A percentile compares a stretch with the other conserved stretches of the same genome.
Conservation (phyloP, 2,888 invertebrate genomes). For the Orthosia cruda region DNA sequence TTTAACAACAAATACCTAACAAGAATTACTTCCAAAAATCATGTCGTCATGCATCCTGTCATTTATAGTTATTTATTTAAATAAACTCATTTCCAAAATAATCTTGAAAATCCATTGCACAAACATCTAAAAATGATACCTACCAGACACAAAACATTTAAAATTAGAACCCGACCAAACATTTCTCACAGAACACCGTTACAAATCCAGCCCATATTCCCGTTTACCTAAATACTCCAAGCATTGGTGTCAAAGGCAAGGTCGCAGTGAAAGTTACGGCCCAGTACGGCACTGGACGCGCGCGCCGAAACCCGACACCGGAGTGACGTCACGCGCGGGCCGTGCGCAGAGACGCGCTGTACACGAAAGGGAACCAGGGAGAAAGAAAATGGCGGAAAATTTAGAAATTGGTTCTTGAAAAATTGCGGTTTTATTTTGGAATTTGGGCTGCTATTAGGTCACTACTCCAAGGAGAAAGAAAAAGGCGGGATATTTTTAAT, state of each 20-base stretch:
- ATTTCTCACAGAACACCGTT: not conserved
- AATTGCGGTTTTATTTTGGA: not conserved
- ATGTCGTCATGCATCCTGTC: not conserved
- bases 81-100: not conserved
- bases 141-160: not conserved
- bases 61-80: too few relatives aligned
- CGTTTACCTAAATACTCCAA: constrained; percentile 57
- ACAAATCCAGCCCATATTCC: constrained; percentile 35
- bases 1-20: not conserved
- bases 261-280: constrained; percentile 83
- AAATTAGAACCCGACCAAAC: not conserved
- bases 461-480: constrained; percentile 24
- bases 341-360: constrained; percentile 86
- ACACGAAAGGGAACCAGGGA: constrained; percentile 70
- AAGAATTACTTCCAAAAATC: not conserved
- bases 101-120: not conserved
- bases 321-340: constrained; percentile 88
- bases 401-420: not conserved
- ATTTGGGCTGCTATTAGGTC: not conserved
- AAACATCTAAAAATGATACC: not conserved
- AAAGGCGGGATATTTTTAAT: not conserved
- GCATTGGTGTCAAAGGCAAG: constrained; percentile 80
- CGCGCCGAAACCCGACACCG: constrained; percentile 85
- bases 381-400: constrained; percentile 1
- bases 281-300: constrained; percentile 77